A percentile compares a stretch with the other conserved stretches of the same genome.
Evolutionary conservation across 2,888 invertebrate species (phyloP).

Genomic region (Lasius platythorax): DNA sequence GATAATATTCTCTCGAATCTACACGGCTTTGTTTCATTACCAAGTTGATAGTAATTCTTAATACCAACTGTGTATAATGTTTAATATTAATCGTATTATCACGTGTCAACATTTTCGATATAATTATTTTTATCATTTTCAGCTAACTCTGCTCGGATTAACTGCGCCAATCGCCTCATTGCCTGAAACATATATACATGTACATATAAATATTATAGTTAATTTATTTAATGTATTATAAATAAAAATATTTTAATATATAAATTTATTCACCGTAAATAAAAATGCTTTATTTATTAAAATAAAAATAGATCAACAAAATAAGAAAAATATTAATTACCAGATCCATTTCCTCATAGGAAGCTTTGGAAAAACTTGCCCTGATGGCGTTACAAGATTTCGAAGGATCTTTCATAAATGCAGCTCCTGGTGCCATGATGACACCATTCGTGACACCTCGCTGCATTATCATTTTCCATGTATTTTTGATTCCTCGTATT

Average conservation of each 20-base stretch:
- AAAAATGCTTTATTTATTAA: not conserved
- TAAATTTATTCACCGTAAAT: conserved; percentile 1
- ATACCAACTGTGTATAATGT: conserved; percentile 13
- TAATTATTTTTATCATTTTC: conserved; percentile 58
- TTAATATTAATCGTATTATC: conserved; percentile 54
- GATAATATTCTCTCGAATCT: not conserved
- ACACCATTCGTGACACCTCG: conserved; percentile 90
- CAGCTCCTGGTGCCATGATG: conserved; percentile 91
- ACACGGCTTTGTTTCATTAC: not conserved
- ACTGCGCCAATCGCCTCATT: conserved; percentile 87
- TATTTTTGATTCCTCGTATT: conserved; percentile 90
- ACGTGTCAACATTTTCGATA: conserved; percentile 75
- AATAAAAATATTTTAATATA: not conserved
- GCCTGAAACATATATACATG: conserved; percentile 83
- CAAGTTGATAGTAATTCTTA: not conserved
- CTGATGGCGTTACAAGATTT: conserved; percentile 90
- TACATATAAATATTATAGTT: not conserved
- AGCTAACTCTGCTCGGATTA: conserved; percentile 88
- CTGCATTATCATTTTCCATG: conserved; percentile 91
- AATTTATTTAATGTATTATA: not conserved
- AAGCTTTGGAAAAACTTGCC: conserved; percentile 90
- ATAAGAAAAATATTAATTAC: conserved; percentile 76
- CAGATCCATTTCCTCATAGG: conserved; percentile 89
- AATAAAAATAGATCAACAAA: not conserved
- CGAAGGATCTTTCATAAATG: conserved; percentile 89